A percentile compares a stretch with the other conserved stretches of the same genome.
These are phyloP conservation scores for Prunella himalayana DNA, from an alignment of 2,113 vertebrate genomes.

Conservation along the genomic window DNA sequence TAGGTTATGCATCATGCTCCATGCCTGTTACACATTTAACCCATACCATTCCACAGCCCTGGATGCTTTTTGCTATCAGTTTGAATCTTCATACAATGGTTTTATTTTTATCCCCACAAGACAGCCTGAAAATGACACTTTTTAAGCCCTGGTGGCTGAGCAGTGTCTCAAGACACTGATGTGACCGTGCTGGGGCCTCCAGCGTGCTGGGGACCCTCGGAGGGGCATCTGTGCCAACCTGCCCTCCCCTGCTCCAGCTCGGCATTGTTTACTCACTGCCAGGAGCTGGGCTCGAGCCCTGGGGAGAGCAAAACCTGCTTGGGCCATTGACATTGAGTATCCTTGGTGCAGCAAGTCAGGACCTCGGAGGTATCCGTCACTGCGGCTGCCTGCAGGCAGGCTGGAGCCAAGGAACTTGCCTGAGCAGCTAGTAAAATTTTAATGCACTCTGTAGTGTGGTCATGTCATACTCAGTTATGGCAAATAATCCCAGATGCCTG, in stretches of 20 bases:
- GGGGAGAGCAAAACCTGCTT: constrained; percentile 59
- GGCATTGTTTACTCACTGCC: not conserved
- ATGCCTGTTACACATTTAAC: not conserved
- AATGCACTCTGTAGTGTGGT: constrained; percentile 98
- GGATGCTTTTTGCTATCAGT: not conserved
- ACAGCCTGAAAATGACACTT: not conserved
- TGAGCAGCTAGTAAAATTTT: constrained; percentile 98
- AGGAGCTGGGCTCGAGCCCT: not conserved
- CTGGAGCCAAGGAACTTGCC: constrained; percentile 83
- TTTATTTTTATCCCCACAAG: not conserved
- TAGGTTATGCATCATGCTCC: not conserved
- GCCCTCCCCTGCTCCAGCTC: not conserved
- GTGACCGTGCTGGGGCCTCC: not conserved
- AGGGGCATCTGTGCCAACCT: not conserved
- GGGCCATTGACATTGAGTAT: constrained; percentile 76
- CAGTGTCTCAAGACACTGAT: not conserved
- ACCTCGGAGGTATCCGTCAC: constrained; percentile 83
- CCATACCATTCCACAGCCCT: fast-evolving
- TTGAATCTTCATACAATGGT: not conserved
- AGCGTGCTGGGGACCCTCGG: fast-evolving
- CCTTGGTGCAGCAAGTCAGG: constrained; percentile 82
- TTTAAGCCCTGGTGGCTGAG: not conserved
- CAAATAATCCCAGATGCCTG: constrained; percentile 99
- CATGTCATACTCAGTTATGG: constrained; percentile 99
- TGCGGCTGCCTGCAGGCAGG: constrained; percentile 76